Base-by-base conservation (phyloP, 2,888 invertebrate species). In the Drosophila prolongata region DNA sequence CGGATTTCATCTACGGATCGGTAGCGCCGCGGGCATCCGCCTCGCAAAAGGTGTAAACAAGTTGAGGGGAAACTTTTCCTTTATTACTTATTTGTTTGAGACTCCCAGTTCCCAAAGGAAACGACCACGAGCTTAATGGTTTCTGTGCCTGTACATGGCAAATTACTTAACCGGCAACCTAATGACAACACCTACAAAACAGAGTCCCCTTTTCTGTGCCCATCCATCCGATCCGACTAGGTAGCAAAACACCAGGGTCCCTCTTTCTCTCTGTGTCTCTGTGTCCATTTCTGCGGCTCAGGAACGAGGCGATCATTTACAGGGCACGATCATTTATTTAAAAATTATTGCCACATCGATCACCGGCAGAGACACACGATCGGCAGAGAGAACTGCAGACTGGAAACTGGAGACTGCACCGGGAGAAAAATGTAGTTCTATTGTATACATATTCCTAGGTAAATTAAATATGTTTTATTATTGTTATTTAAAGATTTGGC, bases 281-380 rank as follows among this genome's bases (percentile, higher is more conserved):
- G 19, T 14, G 72, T 16, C 16, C 16, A 16, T 16, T 40, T 50
- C 34, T 42, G 14, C 30, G 44, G 46, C 16, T 14, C 42, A 55
- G 81, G 57, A 81, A 75, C 77, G 50, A 64, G 64, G 66, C 79
- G 82, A 87, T 89, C 85, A 89, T 85, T 85, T 89, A 85, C 85
- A 89, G 79, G 72, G 75, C 72, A 72, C 79, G 71, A 89, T 89
- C 84, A 87, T 84, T 89, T 84, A 89, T 84, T 89, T 88, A 80
- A 82, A 88, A 89, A 88, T 86, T 86, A 89, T 86, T 88, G 83
- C 86, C 89, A 88, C 89, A 86, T 88, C 86, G 89, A 89, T 89
- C 86, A 87, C 76, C 50, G 62, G 62, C 74, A 76, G 67, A 71
- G 76, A 76, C 69, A 70, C 72, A 69, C 73, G 43, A 72, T 55